A percentile compares a stretch with the other conserved stretches of the same genome.
Conservation (phyloP, 2,888 invertebrate species). For the Parnassius apollo region DNA sequence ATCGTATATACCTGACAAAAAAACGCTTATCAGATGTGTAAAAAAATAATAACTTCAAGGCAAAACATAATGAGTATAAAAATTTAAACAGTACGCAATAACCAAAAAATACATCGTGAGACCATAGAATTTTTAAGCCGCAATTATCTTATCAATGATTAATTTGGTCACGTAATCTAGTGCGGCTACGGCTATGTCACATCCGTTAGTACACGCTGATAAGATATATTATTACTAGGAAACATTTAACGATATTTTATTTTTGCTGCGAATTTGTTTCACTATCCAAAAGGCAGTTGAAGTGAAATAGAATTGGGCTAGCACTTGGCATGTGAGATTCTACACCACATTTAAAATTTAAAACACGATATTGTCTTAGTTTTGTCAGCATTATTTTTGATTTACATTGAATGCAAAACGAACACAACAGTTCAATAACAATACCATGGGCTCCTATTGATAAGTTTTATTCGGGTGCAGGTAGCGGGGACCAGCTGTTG, state of each 20-base stretch:
- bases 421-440: constrained; percentile 44
- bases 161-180: constrained; percentile 62
- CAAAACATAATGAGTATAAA: constrained; percentile 14
- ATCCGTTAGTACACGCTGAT: constrained; percentile 66
- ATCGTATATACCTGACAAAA: background rate
- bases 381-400: background rate
- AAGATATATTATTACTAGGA: constrained; percentile 53
- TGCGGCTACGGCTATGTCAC: constrained; percentile 50
- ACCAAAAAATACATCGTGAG: constrained; percentile 3
- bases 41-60: constrained; percentile 20
- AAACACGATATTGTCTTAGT: no score
- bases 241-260: constrained; percentile 20
- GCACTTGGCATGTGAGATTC: no score
- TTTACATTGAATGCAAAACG: constrained; percentile 18
- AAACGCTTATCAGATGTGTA: constrained; percentile 17
- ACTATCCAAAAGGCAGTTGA: background rate
- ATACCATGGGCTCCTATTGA: constrained; percentile 58
- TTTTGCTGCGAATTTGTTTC: constrained; percentile 12
- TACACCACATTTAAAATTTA: no score
- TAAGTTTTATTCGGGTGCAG: constrained; percentile 67
- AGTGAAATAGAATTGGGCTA: no score
- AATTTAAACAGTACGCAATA: constrained; percentile 5
- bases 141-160: constrained; percentile 55
- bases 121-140: constrained; percentile 26
- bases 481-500: constrained; percentile 66